Evolutionary conservation across 53 echinoderm and acorn worm genomes (phyloP), one percentile per base, ranked within the genome.

Genomic region (Mesocentrotus franciscanus): DNA sequence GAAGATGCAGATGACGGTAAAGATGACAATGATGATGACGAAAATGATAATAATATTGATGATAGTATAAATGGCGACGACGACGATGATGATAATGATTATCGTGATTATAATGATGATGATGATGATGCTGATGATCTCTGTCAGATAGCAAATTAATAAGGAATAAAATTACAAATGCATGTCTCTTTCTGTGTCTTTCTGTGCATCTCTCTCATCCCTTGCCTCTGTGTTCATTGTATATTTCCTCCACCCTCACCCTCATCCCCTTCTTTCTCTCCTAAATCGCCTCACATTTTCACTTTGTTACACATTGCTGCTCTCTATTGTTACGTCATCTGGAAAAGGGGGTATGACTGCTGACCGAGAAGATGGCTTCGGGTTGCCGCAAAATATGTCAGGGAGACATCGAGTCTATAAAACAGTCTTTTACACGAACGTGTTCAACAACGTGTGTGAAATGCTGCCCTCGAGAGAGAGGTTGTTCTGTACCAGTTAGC

Each of bases 401-500:
- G 56, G 12, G 56, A 58, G 58, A 10, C 58, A 2, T 57, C 58
- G 57, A n/a, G 20, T 36, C 85, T 12, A 85, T 56, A 85, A 56
- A 57, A 57, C 85, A n/a, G 85, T 56, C 58, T n/a, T 85, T 26
- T 85, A 56, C 14, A 56, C 15, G 56, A 85, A 57, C 85, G 85
- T 57, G 85, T 85, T 85, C 57, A 85, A 85, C 56, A 56, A 57
- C 57, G 85, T 85, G 85, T 57, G 85, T 85, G 58, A 26, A 85
- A 85, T 57, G 85, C n/a, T 12, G 58, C 85, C 85, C 85, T 85
- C 85, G 26, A 85, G 85, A 56, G 85, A 57, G 85, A 56, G 85
- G n/a, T 57, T 85, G 11, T 57, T 85, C n/a, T 56, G 26, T 57
- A 56, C n/a, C 85, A 85, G 56, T 57, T n/a, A 85, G 57, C 58